A percentile compares a stretch with the other conserved stretches of the same genome.
Conservation (phyloP, 2,888 invertebrate species). For the Andrena trimmerana region DNA sequence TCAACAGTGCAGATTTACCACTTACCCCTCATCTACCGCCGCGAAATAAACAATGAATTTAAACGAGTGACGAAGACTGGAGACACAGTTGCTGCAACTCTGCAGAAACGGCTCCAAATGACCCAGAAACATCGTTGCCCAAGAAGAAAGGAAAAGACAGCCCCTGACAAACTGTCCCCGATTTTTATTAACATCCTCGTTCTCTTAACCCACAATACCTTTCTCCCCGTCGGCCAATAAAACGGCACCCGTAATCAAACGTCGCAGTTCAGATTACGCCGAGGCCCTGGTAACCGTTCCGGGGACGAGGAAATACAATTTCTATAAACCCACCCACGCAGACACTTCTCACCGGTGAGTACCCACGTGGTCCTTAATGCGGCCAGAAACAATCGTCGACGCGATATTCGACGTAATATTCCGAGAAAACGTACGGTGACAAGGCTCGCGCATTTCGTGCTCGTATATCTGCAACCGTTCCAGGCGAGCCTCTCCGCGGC, state of each 20-base stretch:
- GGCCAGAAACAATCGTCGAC: slow-evolving; percentile 51
- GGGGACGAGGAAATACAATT: slow-evolving; percentile 19
- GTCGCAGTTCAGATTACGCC: slow-evolving; percentile 33
- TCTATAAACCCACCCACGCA: slow-evolving; percentile 58
- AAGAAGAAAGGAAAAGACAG: slow-evolving; percentile 4
- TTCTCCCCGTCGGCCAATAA: slow-evolving; percentile 12
- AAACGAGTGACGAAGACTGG: too few species aligned
- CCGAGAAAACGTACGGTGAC: slow-evolving; percentile 55
- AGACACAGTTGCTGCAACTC: background rate
- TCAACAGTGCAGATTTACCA: too few species aligned
- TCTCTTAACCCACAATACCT: slow-evolving; percentile 15
- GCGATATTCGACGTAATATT: slow-evolving; percentile 54
- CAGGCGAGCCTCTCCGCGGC: slow-evolving; percentile 32
- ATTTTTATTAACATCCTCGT: slow-evolving; percentile 16
- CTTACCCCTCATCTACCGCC: too few species aligned
- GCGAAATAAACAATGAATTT: too few species aligned
- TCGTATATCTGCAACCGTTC: slow-evolving; percentile 61
- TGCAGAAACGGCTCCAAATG: background rate
- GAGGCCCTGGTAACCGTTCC: background rate
- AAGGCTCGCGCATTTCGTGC: slow-evolving; percentile 47
- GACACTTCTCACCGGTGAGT: slow-evolving; percentile 28
- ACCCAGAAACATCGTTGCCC: background rate
- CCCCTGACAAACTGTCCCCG: slow-evolving; percentile 5
- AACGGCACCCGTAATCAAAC: slow-evolving; percentile 24
- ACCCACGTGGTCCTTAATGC: slow-evolving; percentile 35